A percentile compares a stretch with the other conserved stretches of the same genome.
These are phyloP conservation scores for Lepidurus apus DNA, from an alignment of 1,140 invertebrate species.

Conservation along the genomic window DNA sequence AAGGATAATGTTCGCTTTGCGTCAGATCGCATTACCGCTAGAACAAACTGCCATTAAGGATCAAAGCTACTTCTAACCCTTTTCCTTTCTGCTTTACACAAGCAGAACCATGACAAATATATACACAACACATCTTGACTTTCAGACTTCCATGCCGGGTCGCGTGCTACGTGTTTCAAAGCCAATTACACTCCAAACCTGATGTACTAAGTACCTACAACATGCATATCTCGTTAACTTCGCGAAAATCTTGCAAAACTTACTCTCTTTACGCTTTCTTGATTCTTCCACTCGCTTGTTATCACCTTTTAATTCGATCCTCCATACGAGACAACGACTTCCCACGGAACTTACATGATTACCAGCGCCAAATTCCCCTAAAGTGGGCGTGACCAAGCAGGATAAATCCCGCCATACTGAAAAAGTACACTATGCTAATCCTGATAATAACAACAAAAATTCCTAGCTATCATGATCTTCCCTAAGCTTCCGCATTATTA, in stretches of 20 bases:
- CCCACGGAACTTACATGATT: constrained; percentile 1
- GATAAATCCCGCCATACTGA: not conserved
- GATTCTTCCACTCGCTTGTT: not conserved
- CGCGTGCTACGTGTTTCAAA: not conserved
- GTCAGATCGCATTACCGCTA: constrained; percentile 10
- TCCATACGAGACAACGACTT: not conserved
- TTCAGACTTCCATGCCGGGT: not conserved
- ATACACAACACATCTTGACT: not conserved
- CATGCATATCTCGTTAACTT: not conserved
- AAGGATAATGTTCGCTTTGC: constrained; percentile 22
- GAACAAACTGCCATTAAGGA: constrained; percentile 15
- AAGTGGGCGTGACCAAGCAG: not conserved
- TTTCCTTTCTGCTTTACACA: constrained; percentile 2
- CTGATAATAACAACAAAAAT: not conserved
- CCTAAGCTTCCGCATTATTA: constrained; percentile 14
- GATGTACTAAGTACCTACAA: not conserved
- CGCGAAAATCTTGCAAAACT: not conserved
- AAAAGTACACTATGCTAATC: not conserved
- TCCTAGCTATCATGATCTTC: not conserved
- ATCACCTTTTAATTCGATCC: too few species aligned
- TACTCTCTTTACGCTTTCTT: not conserved
- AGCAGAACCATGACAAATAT: not conserved
- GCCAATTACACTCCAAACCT: not conserved
- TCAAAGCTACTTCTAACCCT: not conserved
- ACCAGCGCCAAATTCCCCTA: not conserved